These are phyloP conservation scores for Crocidura indochinensis DNA, from an alignment of 2,797 vertebrate genomes.

Conservation along the genomic window DNA sequence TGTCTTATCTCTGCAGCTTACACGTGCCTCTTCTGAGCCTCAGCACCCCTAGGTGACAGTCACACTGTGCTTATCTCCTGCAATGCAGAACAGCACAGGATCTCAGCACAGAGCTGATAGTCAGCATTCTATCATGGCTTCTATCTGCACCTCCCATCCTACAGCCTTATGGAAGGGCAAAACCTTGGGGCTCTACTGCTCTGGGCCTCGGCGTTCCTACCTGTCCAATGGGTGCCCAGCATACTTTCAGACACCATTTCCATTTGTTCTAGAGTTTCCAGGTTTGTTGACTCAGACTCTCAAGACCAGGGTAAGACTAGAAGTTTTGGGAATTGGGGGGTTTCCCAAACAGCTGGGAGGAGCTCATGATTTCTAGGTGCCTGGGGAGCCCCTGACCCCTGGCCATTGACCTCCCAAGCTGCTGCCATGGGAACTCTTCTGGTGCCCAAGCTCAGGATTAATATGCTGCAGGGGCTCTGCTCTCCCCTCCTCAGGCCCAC, in stretches of 20 bases:
- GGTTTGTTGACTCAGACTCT: background rate
- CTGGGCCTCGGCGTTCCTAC: background rate
- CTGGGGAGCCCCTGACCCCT: background rate
- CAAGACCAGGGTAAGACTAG: conserved; percentile 15
- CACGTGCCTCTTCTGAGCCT: too few species aligned
- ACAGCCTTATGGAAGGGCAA: background rate
- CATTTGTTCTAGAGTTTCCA: background rate
- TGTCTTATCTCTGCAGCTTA: background rate
- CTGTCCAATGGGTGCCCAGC: background rate
- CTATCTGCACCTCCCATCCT: too few species aligned
- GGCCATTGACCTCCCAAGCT: conserved; percentile 51
- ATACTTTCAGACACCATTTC: background rate
- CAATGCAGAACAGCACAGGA: too few species aligned
- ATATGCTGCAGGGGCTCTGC: conserved; percentile 89
- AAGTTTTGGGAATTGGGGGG: background rate
- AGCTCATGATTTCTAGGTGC: background rate
- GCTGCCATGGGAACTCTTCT: conserved; percentile 91
- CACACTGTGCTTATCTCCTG: background rate
- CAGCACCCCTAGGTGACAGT: too few species aligned
- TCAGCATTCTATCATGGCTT: too few species aligned
- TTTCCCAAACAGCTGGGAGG: background rate
- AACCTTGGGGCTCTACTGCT: background rate
- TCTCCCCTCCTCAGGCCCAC: conserved; percentile 87
- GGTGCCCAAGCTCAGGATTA: conserved; percentile 85
- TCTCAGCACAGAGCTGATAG: too few species aligned